Evolutionary conservation across 2,888 invertebrate genomes (phyloP).

Genomic region (Nymphalis urticae): DNA sequence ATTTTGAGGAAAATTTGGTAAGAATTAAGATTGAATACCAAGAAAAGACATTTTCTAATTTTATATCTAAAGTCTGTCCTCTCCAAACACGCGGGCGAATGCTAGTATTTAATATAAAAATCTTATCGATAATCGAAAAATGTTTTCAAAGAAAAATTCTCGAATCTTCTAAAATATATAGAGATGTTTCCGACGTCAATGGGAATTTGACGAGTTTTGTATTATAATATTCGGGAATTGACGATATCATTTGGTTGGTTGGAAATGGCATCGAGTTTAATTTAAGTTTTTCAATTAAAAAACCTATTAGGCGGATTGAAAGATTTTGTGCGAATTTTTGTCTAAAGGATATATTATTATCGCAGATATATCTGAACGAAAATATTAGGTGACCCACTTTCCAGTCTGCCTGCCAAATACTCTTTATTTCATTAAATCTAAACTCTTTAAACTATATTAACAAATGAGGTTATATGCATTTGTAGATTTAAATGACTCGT

Average conservation of each 20-base stretch:
- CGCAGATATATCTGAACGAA: too few relatives aligned
- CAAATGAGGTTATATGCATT: too few relatives aligned
- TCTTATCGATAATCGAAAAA: not conserved
- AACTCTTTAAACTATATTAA: too few relatives aligned
- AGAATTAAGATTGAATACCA: too few relatives aligned
- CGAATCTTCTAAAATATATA: not conserved
- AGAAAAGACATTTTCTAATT: too few relatives aligned
- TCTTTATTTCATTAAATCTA: not conserved
- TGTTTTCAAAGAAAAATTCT: not conserved
- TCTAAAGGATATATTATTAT: too few relatives aligned
- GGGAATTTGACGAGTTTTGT: constrained; percentile 8
- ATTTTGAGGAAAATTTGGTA: too few relatives aligned
- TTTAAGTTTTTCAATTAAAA: constrained; percentile 15
- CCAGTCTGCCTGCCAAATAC: too few relatives aligned
- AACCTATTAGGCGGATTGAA: not conserved
- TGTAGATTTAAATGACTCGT: too few relatives aligned
- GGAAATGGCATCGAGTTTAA: not conserved
- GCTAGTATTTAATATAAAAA: not conserved
- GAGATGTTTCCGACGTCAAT: constrained; percentile 13
- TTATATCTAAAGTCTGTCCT: too few relatives aligned
- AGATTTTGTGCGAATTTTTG: not conserved
- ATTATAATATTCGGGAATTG: constrained; percentile 13
- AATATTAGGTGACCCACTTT: too few relatives aligned
- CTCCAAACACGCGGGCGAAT: too few relatives aligned
- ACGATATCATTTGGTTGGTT: constrained; percentile 32